Conservation (phyloP, 2,888 invertebrate genomes). For the Pristionchus exspectatus region DNA sequence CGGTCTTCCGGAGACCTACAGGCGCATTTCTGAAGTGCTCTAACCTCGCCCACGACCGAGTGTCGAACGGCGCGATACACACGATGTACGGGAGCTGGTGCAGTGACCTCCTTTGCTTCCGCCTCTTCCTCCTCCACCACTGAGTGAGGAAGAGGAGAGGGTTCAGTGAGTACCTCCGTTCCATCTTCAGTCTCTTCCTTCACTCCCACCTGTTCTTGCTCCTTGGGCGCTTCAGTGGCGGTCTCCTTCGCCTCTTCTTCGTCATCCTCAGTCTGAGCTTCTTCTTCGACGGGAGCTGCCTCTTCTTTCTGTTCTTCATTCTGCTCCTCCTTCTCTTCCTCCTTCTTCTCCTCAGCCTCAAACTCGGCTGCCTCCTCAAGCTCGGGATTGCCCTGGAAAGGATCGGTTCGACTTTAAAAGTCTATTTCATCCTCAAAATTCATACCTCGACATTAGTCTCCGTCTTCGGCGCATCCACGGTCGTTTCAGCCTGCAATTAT, state of each 20-base stretch:
- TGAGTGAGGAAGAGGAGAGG: too few species aligned
- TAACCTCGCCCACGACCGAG: too few species aligned
- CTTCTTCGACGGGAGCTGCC: neutral
- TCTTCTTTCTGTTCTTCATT: neutral
- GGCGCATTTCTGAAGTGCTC: too few species aligned
- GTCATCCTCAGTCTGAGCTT: neutral
- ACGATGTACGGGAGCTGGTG: neutral
- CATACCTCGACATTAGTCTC: neutral
- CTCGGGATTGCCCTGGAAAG: conserved; percentile 6
- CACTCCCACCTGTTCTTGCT: neutral
- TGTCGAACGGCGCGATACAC: neutral
- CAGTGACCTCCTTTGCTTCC: too few species aligned
- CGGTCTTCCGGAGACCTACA: too few species aligned
- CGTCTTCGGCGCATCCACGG: neutral
- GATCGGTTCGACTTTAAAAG: too few species aligned
- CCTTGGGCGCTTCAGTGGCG: neutral
- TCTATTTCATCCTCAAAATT: neutral
- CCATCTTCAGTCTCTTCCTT: neutral
- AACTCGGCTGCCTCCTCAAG: conserved; percentile 20
- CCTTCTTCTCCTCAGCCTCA: conserved; percentile 37
- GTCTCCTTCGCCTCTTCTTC: neutral
- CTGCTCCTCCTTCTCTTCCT: neutral
- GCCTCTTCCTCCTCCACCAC: too few species aligned
- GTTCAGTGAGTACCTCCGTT: neutral
- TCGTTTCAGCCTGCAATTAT: neutral